Base-by-base conservation (phyloP, 1,140 invertebrate species). In the Pissodes strobi region DNA sequence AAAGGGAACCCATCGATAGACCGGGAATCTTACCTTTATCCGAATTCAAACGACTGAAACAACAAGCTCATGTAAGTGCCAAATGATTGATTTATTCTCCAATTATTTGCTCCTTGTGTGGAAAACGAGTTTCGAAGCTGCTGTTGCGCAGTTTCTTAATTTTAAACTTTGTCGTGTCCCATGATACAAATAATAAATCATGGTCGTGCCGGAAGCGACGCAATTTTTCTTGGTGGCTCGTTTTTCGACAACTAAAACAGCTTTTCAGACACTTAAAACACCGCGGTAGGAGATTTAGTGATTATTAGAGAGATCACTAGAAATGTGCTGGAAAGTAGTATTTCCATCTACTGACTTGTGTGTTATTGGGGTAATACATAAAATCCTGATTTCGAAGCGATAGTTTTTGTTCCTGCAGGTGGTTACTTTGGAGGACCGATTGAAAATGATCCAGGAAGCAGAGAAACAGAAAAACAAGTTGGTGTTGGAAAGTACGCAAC, bases 61-160 rank as follows among this genome's bases (percentile, higher is more conserved):
- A 75, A 18, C 69, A 76, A 62, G 71, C 72, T 12, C 58, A 69
- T 30, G 73, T 74, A 64, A 68, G 53, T 64, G 9, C n/a, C n/a
- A n/a, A n/a, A n/a, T n/a, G n/a, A n/a, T n/a, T n/a, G n/a, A n/a
- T n/a, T n/a, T n/a, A n/a, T n/a, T n/a, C n/a, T n/a, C n/a, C n/a
- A n/a, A n/a, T n/a, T n/a, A n/a, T n/a, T n/a, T n/a, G n/a, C n/a
- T n/a, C n/a, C n/a, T n/a, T n/a, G n/a, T n/a, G n/a, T n/a, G n/a
- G n/a, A n/a, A n/a, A n/a, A n/a, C n/a, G n/a, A n/a, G n/a, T n/a
- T n/a, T n/a, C n/a, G n/a, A n/a, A n/a, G n/a, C n/a, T n/a, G n/a
- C n/a, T n/a, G n/a, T n/a, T n/a, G n/a, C n/a, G n/a, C n/a, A n/a
- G n/a, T n/a, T n/a, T n/a, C n/a, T n/a, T n/a, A n/a, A n/a, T n/a